These are phyloP conservation scores for Chaetodon auriga DNA, from an alignment of 2,113 vertebrate species.

Conservation along the genomic window DNA sequence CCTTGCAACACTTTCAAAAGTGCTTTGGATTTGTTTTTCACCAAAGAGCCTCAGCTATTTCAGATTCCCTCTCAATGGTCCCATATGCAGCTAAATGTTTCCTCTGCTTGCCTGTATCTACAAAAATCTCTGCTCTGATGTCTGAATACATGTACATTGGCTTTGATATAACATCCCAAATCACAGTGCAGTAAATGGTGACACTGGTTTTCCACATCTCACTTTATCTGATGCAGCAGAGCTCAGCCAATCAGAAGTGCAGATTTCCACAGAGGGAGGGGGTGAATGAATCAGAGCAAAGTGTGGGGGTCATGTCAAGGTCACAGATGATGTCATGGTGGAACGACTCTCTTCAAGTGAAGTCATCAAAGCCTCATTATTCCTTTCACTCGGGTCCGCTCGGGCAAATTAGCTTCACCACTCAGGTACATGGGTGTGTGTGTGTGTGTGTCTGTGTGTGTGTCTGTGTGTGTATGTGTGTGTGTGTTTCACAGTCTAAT, in stretches of 20 bases:
- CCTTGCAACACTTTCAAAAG: neutral
- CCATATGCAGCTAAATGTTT: slow-evolving; percentile 18
- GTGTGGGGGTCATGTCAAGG: slow-evolving; percentile 52
- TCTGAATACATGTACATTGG: neutral
- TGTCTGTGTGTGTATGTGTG: neutral
- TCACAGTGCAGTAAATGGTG: slow-evolving; percentile 23
- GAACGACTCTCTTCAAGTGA: slow-evolving; percentile 54
- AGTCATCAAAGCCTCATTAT: slow-evolving; percentile 79
- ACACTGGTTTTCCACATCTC: slow-evolving; percentile 17
- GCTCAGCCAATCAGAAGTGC: slow-evolving; percentile 41
- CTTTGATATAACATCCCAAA: neutral
- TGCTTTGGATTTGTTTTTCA: neutral
- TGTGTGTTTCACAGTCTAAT: slow-evolving; percentile 42
- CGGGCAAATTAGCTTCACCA: slow-evolving; percentile 64
- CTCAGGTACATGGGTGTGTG: slow-evolving; percentile 28
- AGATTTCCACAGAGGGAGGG: slow-evolving; percentile 10
- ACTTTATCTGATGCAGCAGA: slow-evolving; percentile 12
- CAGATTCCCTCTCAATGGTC: slow-evolving; percentile 23
- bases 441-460: slow-evolving; percentile 10
- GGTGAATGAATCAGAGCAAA: slow-evolving; percentile 37
- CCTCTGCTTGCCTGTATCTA: neutral
- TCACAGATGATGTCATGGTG: slow-evolving; percentile 59
- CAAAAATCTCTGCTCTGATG: neutral
- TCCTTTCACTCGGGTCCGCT: slow-evolving; percentile 64
- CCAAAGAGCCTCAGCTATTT: slow-evolving; percentile 11